Base-by-base conservation (phyloP, 2,888 invertebrate species). In the Anagyrus pseudococci region DNA sequence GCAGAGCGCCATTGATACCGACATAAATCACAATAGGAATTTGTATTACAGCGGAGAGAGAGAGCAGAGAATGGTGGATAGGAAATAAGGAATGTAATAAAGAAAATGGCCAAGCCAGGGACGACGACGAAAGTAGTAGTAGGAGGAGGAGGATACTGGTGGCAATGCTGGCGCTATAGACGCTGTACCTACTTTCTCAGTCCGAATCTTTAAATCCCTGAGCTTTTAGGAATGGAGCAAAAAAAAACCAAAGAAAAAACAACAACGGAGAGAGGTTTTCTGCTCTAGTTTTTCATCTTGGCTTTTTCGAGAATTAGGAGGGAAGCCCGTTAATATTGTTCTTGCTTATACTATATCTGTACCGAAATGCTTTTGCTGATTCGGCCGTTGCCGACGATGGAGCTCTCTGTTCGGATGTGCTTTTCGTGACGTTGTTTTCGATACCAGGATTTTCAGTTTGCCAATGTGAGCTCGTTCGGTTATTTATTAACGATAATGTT, bases 1-100 rank as follows among this genome's bases (percentile, higher is more conserved):
- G 75, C 73, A 2, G 17, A 6, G 66, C 72, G 76, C 76, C 77
- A 78, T 79, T 80, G 79, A 80, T 80, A 80, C 78, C 79, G 76
- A 79, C 79, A 80, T 80, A 80, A 80, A 80, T 80, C 80, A 80
- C 80, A 80, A 80, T 80, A 80, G 80, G 80, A 80, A 80, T 80
- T 80, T 80, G 80, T 80, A 80, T 80, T 80, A 80, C 80, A 78
- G 80, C 79, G 80, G n/a, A n/a, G n/a, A n/a, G n/a, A n/a, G n/a
- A n/a, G n/a, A n/a, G 75, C 76, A 73, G 76, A 72, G 75, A 73
- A 78, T 77, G 77, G 75, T 76, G 77, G 44, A 79, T 80, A 79
- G 77, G 77, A 80, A 79, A 79, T 80, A 79, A 80, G 80, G 80
- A 80, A 80, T 80, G 80, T 80, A 80, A 80, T 80, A 80, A 80